phyloP scores from a whole-genome alignment of 2,797 vertebrate species.

The Cyprinella venusta region DNA sequence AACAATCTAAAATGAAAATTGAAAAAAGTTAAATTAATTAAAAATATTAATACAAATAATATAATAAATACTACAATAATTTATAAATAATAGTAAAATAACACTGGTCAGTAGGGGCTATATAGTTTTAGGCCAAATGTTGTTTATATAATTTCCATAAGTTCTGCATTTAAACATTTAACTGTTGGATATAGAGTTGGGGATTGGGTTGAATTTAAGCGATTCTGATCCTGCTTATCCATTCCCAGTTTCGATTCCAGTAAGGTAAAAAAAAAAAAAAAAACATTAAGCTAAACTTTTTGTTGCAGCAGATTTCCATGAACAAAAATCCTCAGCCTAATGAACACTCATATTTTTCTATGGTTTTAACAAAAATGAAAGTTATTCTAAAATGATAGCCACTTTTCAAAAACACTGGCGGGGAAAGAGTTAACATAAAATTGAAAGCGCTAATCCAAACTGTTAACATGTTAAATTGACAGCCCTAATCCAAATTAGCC shows the following conservation, averaged over 20 bases:
- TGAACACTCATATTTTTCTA: not conserved
- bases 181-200: not conserved
- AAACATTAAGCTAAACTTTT: not conserved
- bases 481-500: conserved; percentile 1
- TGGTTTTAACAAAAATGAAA: not conserved
- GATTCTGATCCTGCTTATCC: not conserved
- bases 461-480: not conserved
- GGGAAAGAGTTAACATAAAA: not conserved
- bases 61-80: not conserved
- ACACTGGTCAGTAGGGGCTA: not conserved
- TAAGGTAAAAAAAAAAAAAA: not conserved
- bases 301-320: not conserved
- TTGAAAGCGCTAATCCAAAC: not conserved
- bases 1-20: not conserved
- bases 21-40: not conserved
- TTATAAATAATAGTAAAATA: not conserved
- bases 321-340: not conserved
- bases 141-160: not conserved
- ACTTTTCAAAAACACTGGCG: not conserved
- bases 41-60: not conserved
- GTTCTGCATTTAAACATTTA: not conserved
- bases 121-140: not conserved
- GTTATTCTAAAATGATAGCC: not conserved
- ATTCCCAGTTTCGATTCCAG: not conserved
- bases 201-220: not conserved